Conservation (phyloP, 2,113 vertebrate genomes). For the Pelvicachromis taeniatus region DNA sequence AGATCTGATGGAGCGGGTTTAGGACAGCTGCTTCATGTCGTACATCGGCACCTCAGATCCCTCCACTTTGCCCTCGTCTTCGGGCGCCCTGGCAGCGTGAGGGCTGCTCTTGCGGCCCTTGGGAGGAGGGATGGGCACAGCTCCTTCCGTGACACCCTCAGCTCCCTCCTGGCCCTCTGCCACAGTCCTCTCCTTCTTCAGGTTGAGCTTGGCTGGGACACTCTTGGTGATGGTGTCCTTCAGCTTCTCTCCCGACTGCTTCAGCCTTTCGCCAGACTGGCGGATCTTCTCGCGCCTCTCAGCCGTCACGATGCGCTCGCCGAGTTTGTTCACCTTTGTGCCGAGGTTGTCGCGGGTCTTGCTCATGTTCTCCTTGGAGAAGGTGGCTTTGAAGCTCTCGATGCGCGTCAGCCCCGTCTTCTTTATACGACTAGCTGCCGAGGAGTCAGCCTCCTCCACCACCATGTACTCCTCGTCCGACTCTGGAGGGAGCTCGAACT, state of each 20-base stretch:
- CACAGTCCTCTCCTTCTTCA: slow-evolving; percentile 78
- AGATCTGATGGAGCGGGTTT: slow-evolving; percentile 8
- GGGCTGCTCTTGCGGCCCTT: slow-evolving; percentile 71
- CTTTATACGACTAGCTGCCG: slow-evolving; percentile 77
- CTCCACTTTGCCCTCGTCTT: slow-evolving; percentile 73
- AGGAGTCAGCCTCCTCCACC: slow-evolving; percentile 80
- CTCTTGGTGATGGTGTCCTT: slow-evolving; percentile 87
- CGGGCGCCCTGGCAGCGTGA: slow-evolving; percentile 68
- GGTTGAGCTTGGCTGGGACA: slow-evolving; percentile 86
- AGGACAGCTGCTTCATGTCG: slow-evolving; percentile 87
- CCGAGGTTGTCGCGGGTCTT: slow-evolving; percentile 93
- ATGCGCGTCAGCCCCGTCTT: slow-evolving; percentile 90
- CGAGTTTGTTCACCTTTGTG: slow-evolving; percentile 86
- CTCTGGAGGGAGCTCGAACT: slow-evolving; percentile 78
- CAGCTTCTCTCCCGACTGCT: slow-evolving; percentile 82
- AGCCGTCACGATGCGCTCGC: slow-evolving; percentile 89
- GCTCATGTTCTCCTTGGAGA: slow-evolving; percentile 91
- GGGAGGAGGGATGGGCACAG: slow-evolving; percentile 75
- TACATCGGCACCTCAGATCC: slow-evolving; percentile 78
- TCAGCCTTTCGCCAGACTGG: slow-evolving; percentile 86
- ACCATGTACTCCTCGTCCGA: slow-evolving; percentile 95
- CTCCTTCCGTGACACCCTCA: slow-evolving; percentile 72
- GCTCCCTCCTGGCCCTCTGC: slow-evolving; percentile 81
- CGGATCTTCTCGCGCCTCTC: slow-evolving; percentile 92
- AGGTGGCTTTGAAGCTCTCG: slow-evolving; percentile 91